Evolutionary conservation across 2,888 invertebrate species (phyloP).

Genomic region (Tetranychus piercei): DNA sequence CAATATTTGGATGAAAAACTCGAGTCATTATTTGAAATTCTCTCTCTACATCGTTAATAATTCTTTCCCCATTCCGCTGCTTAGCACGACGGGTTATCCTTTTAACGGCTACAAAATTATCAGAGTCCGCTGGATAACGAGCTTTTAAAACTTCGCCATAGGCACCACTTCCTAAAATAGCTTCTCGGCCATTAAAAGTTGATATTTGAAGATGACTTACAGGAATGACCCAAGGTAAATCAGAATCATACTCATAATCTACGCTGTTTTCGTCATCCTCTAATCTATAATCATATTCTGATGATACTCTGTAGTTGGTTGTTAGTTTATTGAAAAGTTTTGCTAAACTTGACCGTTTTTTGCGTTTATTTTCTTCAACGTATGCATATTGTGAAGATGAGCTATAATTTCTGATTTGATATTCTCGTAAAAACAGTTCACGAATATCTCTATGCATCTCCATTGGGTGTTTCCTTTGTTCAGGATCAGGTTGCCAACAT

Average conservation of each 20-base stretch:
- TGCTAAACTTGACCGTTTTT: not conserved
- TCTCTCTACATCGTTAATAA: slow-evolving; percentile 52
- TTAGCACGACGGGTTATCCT: slow-evolving; percentile 37
- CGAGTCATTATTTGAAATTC: slow-evolving; percentile 74
- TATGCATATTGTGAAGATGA: slow-evolving; percentile 40
- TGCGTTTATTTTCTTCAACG: not conserved
- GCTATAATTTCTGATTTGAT: slow-evolving; percentile 39
- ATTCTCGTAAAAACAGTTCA: slow-evolving; percentile 54
- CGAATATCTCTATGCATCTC: slow-evolving; percentile 66
- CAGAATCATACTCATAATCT: slow-evolving; percentile 10
- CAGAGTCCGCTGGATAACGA: slow-evolving; percentile 30
- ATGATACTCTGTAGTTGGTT: not conserved
- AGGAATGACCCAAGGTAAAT: slow-evolving; percentile 25
- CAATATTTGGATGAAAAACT: slow-evolving; percentile 66
- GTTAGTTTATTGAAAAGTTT: not conserved
- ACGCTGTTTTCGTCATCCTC: slow-evolving; percentile 3
- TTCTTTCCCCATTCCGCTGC: not conserved
- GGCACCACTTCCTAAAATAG: slow-evolving; percentile 50
- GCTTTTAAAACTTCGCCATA: slow-evolving; percentile 70
- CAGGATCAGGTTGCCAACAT: slow-evolving; percentile 29
- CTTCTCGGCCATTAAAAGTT: slow-evolving; percentile 27
- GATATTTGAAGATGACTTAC: not conserved
- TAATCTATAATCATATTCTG: not conserved
- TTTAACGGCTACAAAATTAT: slow-evolving; percentile 43
- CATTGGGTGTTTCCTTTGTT: slow-evolving; percentile 53